These are phyloP conservation scores for Falco rusticolus DNA, from an alignment of 2,797 vertebrate genomes.

Conservation along the genomic window DNA sequence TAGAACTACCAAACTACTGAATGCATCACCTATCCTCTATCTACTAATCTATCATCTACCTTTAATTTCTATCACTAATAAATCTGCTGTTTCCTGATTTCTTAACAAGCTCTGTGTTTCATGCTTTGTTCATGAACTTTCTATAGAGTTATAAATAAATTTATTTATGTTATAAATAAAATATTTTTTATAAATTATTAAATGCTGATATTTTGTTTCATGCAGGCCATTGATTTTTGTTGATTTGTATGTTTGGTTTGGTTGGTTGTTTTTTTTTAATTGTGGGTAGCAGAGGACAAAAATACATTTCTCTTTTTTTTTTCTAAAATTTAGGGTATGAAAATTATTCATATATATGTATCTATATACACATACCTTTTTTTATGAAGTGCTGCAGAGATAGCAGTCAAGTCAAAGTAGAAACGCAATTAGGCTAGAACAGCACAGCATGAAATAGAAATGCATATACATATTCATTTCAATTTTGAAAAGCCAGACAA, in stretches of 20 bases:
- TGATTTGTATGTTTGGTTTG: accelerated
- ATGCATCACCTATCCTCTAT: neutral
- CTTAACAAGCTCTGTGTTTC: neutral
- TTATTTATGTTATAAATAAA: too few relatives aligned
- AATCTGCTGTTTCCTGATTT: neutral
- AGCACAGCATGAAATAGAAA: neutral
- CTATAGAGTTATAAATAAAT: too few relatives aligned
- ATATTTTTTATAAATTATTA: too few relatives aligned
- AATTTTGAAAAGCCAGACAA: slow-evolving; percentile 26
- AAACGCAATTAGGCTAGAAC: slow-evolving; percentile 3
- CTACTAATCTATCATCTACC: neutral
- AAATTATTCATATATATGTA: neutral
- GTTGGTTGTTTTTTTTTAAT: neutral
- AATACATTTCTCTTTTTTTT: neutral
- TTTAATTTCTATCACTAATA: neutral
- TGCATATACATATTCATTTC: slow-evolving; percentile 15
- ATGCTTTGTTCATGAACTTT: neutral
- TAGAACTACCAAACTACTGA: neutral
- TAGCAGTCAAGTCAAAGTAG: neutral
- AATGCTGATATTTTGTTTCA: neutral
- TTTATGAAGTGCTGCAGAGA: neutral
- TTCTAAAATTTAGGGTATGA: neutral
- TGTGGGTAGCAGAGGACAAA: neutral
- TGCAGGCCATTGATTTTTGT: neutral
- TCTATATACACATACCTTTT: neutral